phyloP scores from a whole-genome alignment of 2,113 vertebrate genomes.

The Xenopus laevis region DNA sequence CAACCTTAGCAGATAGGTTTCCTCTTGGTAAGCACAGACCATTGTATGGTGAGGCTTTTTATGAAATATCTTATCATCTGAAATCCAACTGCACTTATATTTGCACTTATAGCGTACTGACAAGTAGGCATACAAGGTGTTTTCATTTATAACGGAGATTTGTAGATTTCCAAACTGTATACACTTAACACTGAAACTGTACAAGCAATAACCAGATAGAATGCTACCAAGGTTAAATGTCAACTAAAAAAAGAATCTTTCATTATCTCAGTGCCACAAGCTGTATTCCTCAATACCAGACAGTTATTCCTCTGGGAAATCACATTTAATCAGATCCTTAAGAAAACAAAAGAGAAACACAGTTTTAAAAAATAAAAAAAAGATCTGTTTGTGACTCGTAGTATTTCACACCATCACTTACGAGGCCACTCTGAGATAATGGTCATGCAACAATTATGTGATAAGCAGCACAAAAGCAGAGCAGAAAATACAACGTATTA shows the following conservation, averaged over 20 bases:
- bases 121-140: background rate
- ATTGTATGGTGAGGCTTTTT: slow-evolving; percentile 35
- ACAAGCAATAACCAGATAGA: background rate
- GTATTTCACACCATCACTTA: too few species aligned
- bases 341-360: slow-evolving; percentile 2
- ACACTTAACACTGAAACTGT: background rate
- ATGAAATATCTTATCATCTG: slow-evolving; percentile 38
- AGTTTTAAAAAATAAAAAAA: background rate
- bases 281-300: slow-evolving; percentile 7
- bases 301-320: background rate
- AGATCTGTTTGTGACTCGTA: background rate
- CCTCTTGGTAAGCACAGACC: slow-evolving; percentile 37
- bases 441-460: too few species aligned
- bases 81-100: slow-evolving; percentile 20
- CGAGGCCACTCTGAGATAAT: too few species aligned
- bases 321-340: background rate
- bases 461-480: too few species aligned
- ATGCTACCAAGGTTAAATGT: slow-evolving; percentile 13
- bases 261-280: slow-evolving; percentile 31
- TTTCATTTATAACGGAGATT: background rate
- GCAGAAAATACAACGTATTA: too few species aligned
- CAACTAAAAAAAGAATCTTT: slow-evolving; percentile 27
- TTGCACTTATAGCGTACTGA: background rate
- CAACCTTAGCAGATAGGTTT: slow-evolving; percentile 47
- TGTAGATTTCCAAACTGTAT: background rate